phyloP scores from a whole-genome alignment of 2,888 invertebrate species.

The Pantelozetes paolii region DNA sequence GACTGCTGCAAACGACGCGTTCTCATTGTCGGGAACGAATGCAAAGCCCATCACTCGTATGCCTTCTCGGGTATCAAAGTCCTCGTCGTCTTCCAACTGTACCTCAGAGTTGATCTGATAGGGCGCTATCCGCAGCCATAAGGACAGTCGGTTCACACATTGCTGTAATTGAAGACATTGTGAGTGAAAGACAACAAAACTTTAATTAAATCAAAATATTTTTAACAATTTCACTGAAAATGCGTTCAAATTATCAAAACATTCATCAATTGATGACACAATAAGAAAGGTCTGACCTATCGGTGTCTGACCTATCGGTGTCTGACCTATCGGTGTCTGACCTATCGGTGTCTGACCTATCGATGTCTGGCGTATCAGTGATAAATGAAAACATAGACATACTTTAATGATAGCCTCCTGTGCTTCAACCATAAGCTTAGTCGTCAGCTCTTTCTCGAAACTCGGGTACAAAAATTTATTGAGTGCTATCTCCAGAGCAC shows the following conservation, averaged over 20 bases:
- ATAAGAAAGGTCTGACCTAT: too few species aligned
- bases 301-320: too few species aligned
- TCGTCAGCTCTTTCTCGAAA: conserved; percentile 75
- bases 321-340: too few species aligned
- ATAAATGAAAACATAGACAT: background rate
- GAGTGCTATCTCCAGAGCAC: conserved; percentile 81
- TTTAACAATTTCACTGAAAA: too few species aligned
- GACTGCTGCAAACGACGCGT: conserved; percentile 76
- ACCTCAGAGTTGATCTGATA: conserved; percentile 61
- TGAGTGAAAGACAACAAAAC: too few species aligned
- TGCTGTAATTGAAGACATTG: conserved; percentile 55
- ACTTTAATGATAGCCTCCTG: conserved; percentile 69
- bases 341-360: too few species aligned
- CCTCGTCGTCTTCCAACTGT: conserved; percentile 72
- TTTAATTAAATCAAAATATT: too few species aligned
- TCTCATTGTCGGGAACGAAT: conserved; percentile 67
- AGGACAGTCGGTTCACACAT: conserved; percentile 78
- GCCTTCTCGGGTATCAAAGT: conserved; percentile 80
- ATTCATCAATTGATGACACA: too few species aligned
- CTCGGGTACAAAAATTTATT: conserved; percentile 83
- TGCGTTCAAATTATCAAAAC: too few species aligned
- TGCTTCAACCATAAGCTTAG: conserved; percentile 74
- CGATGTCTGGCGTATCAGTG: too few species aligned
- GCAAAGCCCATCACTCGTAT: conserved; percentile 80
- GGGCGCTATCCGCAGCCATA: conserved; percentile 86